A percentile compares a stretch with the other conserved stretches of the same genome.
These are phyloP conservation scores for Oostethus manadensis DNA, from an alignment of 2,113 vertebrate species.

Conservation along the genomic window DNA sequence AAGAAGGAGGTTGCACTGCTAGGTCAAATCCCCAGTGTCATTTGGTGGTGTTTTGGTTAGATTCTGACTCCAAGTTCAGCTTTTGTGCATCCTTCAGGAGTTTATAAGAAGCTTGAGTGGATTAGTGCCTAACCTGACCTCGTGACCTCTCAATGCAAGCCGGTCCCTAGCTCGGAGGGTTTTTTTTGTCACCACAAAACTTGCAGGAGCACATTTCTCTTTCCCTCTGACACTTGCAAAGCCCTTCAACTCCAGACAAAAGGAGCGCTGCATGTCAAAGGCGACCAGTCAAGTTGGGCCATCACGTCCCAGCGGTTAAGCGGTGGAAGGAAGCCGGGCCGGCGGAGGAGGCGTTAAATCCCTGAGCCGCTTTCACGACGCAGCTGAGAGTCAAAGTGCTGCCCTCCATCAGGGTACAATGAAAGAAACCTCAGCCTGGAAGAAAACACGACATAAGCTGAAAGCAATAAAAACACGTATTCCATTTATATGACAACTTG, in stretches of 20 bases:
- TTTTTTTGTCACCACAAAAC: conserved; percentile 18
- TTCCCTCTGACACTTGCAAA: conserved; percentile 56
- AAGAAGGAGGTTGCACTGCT: too few relatives aligned
- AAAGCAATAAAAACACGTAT: too few relatives aligned
- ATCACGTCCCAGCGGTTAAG: conserved; percentile 25
- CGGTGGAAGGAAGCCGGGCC: conserved; percentile 34
- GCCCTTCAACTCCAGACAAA: conserved; percentile 43
- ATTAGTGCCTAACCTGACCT: conserved; percentile 67
- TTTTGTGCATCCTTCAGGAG: conserved; percentile 37
- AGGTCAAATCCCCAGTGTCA: background rate
- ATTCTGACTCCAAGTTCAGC: conserved; percentile 25
- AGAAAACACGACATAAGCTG: too few relatives aligned
- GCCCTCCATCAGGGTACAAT: background rate
- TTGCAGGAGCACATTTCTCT: conserved; percentile 41
- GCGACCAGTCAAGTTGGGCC: conserved; percentile 36
- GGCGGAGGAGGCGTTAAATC: conserved; percentile 33
- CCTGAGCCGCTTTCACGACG: conserved; percentile 25
- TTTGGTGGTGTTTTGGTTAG: conserved; percentile 16
- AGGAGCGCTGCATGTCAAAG: conserved; percentile 39
- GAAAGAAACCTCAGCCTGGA: too few relatives aligned
- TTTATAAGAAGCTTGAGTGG: conserved; percentile 60
- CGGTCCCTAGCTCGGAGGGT: conserved; percentile 20
- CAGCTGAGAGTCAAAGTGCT: conserved; percentile 13
- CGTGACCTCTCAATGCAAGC: conserved; percentile 47
- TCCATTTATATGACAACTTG: too few relatives aligned